These are phyloP conservation scores for Argyrosomus japonicus DNA, from an alignment of 2,113 vertebrate genomes.

Conservation along the genomic window DNA sequence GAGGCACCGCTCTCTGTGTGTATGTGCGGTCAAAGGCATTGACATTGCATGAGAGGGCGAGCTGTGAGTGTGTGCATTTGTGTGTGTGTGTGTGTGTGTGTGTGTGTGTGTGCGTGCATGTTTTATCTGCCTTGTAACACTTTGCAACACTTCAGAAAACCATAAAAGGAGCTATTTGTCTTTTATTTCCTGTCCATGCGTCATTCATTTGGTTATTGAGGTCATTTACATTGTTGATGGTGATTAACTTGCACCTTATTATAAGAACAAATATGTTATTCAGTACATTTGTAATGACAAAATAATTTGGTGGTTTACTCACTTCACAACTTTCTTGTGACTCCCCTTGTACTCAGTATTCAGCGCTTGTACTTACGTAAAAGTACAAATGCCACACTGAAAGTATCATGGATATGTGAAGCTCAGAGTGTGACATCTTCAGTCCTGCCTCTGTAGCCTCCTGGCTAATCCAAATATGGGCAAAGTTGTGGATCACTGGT, in stretches of 20 bases:
- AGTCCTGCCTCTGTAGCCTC: no score
- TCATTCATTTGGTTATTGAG: background rate
- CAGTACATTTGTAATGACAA: background rate
- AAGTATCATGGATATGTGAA: no score
- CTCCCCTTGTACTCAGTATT: no score
- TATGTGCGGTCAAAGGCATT: constrained; percentile 31
- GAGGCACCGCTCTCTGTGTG: constrained; percentile 53
- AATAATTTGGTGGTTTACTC: background rate
- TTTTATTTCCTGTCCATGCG: background rate
- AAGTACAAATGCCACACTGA: no score
- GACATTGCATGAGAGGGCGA: constrained; percentile 23
- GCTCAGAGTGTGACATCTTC: no score
- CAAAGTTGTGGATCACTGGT: no score
- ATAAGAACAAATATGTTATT: background rate
- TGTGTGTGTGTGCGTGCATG: background rate
- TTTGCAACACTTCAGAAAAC: background rate
- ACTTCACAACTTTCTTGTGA: background rate
- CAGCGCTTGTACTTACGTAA: no score
- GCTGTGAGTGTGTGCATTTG: background rate
- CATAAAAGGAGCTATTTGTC: background rate
- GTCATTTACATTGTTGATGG: background rate
- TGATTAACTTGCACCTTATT: constrained; percentile 16
- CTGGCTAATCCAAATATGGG: no score
- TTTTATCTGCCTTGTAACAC: background rate
- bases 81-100: constrained; percentile 1